Evolutionary conservation across 2,113 vertebrate species (phyloP).

Genomic region (Amphilophus citrinellus): DNA sequence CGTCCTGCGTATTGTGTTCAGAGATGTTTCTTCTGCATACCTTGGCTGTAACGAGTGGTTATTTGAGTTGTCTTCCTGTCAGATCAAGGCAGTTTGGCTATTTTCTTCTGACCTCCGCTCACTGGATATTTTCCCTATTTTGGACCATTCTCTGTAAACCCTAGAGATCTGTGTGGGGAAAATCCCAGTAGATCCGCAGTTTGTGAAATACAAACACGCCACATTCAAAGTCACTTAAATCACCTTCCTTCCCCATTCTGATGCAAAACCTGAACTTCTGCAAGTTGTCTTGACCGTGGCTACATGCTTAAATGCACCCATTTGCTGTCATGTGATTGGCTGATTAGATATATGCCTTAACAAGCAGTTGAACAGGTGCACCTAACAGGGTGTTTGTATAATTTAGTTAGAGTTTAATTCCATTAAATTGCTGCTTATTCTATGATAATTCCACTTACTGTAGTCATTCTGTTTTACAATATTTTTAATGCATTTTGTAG

Average conservation of each 20-base stretch:
- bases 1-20: background rate
- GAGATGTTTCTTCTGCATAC: background rate
- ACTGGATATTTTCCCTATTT: rapidly evolving
- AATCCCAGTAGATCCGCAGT: background rate
- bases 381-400: background rate
- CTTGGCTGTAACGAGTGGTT: background rate
- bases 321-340: background rate
- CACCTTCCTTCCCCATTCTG: background rate
- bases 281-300: background rate
- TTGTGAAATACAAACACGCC: background rate
- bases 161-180: background rate
- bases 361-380: background rate
- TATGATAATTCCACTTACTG: background rate
- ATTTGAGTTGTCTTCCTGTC: background rate
- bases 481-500: background rate
- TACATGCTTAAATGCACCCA: background rate
- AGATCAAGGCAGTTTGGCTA: no score
- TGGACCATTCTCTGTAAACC: background rate
- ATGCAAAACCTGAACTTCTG: rapidly evolving
- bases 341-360: background rate
- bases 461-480: background rate
- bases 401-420: background rate
- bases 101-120: background rate
- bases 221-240: background rate
- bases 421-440: background rate